Percentiles rank a stretch among this genome's conserved stretches.
phyloP scores from a whole-genome alignment of 2,113 vertebrate genomes.

The Tonatia bakeri region DNA sequence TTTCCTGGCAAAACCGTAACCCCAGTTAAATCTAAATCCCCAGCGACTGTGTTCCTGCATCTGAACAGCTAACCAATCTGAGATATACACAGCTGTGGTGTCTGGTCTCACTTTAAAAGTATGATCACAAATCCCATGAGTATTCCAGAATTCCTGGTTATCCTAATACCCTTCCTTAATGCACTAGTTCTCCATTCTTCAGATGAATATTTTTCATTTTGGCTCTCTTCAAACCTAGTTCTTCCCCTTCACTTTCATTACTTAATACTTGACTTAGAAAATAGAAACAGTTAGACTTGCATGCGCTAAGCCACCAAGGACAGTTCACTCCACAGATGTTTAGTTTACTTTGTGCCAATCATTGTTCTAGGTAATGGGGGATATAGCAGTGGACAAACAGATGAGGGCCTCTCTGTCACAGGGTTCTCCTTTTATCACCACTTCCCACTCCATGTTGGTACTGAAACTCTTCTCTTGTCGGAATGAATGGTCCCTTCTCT shows the following conservation, averaged over 20 bases:
- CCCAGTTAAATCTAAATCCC: background rate
- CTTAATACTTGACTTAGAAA: background rate
- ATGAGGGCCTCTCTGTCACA: background rate
- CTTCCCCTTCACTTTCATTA: background rate
- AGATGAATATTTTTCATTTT: background rate
- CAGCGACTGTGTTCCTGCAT: background rate
- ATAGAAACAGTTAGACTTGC: background rate
- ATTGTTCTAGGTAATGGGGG: background rate
- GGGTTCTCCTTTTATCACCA: background rate
- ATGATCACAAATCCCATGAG: background rate
- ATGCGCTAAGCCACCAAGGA: background rate
- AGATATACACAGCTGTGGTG: background rate
- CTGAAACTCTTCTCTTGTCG: background rate
- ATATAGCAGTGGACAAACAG: background rate
- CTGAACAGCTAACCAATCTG: background rate
- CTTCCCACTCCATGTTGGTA: background rate
- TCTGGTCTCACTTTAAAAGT: background rate
- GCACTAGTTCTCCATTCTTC: background rate
- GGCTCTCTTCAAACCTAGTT: background rate
- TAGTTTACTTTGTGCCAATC: background rate
- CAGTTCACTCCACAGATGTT: background rate
- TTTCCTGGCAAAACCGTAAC: background rate
- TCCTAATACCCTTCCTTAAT: background rate
- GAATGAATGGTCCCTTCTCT: background rate
- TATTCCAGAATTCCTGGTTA: background rate